Conservation (phyloP, 1,140 invertebrate genomes). For the Megalonaias nervosa region DNA sequence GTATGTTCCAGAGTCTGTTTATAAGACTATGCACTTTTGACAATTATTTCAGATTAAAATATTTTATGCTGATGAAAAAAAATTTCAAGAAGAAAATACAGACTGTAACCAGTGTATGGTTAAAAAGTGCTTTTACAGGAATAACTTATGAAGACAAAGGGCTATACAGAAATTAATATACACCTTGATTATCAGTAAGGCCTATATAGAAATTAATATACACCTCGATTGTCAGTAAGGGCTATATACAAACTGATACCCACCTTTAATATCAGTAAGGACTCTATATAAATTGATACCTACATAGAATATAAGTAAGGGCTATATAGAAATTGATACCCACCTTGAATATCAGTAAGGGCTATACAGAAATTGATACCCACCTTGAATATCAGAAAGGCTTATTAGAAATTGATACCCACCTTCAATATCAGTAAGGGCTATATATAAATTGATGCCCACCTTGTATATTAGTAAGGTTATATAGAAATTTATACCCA, state of each 20-base stretch:
- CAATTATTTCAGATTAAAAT: too few species aligned
- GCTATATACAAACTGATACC: constrained; percentile 2
- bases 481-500: too few species aligned
- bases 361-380: constrained; percentile 3
- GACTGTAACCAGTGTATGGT: too few species aligned
- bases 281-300: too few species aligned
- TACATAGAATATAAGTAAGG: too few species aligned
- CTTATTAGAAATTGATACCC: constrained; percentile 5
- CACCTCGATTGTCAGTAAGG: constrained; percentile 62
- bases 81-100: too few species aligned
- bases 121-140: too few species aligned
- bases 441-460: not conserved
- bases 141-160: not conserved
- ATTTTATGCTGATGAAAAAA: too few species aligned
- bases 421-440: constrained; percentile 55
- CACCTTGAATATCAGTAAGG: constrained; percentile 62
- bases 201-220: constrained; percentile 4
- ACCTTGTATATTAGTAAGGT: constrained; percentile 15
- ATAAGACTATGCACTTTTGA: too few species aligned
- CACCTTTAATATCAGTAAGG: constrained; percentile 57
- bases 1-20: too few species aligned
- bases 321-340: constrained; percentile 1
- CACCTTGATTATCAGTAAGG: constrained; percentile 62
- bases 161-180: constrained; percentile 5
- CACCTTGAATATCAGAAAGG: constrained; percentile 62